Evolutionary conservation across 1,140 invertebrate species (phyloP), one percentile per base, ranked within the genome.

Genomic region (Monochamus saltuarius): DNA sequence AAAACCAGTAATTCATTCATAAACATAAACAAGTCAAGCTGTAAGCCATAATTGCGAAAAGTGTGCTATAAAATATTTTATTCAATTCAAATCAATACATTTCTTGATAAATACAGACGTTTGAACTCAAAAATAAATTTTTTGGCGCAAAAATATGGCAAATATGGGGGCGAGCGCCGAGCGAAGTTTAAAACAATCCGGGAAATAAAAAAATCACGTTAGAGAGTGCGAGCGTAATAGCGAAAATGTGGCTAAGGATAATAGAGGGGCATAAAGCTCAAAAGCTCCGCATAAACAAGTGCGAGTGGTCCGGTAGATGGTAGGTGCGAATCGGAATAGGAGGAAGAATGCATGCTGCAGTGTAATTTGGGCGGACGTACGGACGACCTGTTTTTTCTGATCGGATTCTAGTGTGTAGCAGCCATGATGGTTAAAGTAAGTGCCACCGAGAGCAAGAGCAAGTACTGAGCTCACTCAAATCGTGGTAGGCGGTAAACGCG

Each of bases 341-440:
- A 36, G 37, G 63, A 56, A 57, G 62, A 59, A 55, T 62, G 66
- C 66, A 61, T 65, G 67, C 55, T 65, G 59, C 64, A 64, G 62
- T 64, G 65, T 64, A 62, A 64, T 52, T 59, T 55, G 65, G 65
- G 62, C 64, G 22, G 22, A 29, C 22, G 22, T 29, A 29, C 22
- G 22, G 22, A 29, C 61, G 61, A 59, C 59, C 66, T 56, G 56
- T 66, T 56, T 55, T 52, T 53, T 40, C 58, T 56, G 61, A 68
- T 61, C 63, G 54, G 54, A 49, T 52, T 19, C 45, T 40, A 60
- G 40, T 56, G 29, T 45, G 62, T 55, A 69, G 70, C 69, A 70
- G 71, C 72, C 72, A 74, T 74, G 71, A 73, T 73, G 72, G 69
- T 64, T 42, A 70, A 62, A 52, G 61, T 66, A 72, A 72, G 72